These are phyloP conservation scores for Marmota monax DNA, from an alignment of 2,113 vertebrate species.

Conservation along the genomic window DNA sequence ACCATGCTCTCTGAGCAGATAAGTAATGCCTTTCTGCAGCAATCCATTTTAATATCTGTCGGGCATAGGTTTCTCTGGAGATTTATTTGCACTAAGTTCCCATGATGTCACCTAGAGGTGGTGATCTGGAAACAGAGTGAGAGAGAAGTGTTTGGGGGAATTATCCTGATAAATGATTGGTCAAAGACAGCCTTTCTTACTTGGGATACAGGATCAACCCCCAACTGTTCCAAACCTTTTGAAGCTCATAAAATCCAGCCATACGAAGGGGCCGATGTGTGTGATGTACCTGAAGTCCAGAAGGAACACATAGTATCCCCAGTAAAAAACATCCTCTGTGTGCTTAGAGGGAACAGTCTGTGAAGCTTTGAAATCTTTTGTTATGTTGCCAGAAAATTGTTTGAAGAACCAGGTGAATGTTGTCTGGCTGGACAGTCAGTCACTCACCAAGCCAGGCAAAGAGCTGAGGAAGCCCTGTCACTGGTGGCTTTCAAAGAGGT, in stretches of 20 bases:
- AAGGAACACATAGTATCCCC: background rate
- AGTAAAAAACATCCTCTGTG: background rate
- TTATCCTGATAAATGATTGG: slow-evolving; percentile 50
- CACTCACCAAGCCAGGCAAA: background rate
- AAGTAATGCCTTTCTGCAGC: background rate
- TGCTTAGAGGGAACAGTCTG: background rate
- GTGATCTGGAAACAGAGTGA: slow-evolving; percentile 67
- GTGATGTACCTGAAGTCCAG: background rate
- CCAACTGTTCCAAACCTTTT: background rate
- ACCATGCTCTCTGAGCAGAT: slow-evolving; percentile 63
- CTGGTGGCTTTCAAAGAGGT: rapidly evolving
- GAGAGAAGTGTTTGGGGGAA: slow-evolving; percentile 46
- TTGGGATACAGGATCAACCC: background rate
- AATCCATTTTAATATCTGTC: slow-evolving; percentile 80
- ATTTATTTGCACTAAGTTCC: slow-evolving; percentile 71
- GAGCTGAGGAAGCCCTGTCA: background rate
- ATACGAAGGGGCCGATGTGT: background rate
- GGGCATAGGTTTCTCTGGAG: slow-evolving; percentile 45
- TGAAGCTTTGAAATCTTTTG: background rate
- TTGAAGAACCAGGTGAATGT: background rate
- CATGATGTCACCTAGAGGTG: slow-evolving; percentile 72
- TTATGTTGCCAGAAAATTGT: background rate
- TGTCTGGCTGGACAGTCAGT: background rate
- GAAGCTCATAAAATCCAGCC: slow-evolving; percentile 11
- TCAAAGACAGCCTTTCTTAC: background rate